Evolutionary conservation across 1,140 invertebrate species (phyloP), one percentile per base, ranked within the genome.

Genomic region (Rhyacophila brunnea): DNA sequence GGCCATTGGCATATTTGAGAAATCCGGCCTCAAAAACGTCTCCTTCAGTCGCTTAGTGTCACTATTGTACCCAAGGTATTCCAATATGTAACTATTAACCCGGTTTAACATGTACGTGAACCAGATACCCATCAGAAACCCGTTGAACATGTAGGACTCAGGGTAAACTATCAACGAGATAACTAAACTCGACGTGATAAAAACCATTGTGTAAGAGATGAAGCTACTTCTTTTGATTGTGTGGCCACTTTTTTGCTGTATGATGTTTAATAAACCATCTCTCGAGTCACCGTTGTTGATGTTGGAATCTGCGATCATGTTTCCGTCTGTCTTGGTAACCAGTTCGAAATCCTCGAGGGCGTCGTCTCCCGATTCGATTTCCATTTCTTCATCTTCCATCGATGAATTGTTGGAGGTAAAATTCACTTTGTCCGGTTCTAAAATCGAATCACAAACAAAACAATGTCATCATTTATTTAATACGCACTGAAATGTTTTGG

Each of bases 331-430:
- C n/a, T 28, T 19, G 17, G 42, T 46, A 4, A 47, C 13, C 19
- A 55, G 36, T 36, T 55, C 53, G n/a, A 55, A 34, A 36, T 55
- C 53, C 66, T 79, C 77, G 32, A 79, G 55, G 4, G 76, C 77
- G 54, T 78, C 77, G n/a, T 78, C 66, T 9, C 77, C 77, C 9
- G 77, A 79, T 65, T 79, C 77, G 4, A 78, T 73, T 60, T 79
- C 77, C 61, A 75, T 49, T 36, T 71, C 66, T 23, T 53, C 44
- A 34, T 48, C 55, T 38, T 58, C 54, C 15, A 52, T 14, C 23
- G 44, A 17, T 7, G 43, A 23, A 11, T 55, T 20, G 15, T 62
- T 23, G n/a, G 49, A 7, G 23, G 23, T 28, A 5, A 28, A 28
- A 28, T 28, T 28, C 23, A 28, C 23, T 28, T 28, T 28, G 9